Percentiles rank a stretch among this genome's conserved stretches.
phyloP scores from a whole-genome alignment of 2,113 vertebrate species.

The Cyanistes caeruleus region DNA sequence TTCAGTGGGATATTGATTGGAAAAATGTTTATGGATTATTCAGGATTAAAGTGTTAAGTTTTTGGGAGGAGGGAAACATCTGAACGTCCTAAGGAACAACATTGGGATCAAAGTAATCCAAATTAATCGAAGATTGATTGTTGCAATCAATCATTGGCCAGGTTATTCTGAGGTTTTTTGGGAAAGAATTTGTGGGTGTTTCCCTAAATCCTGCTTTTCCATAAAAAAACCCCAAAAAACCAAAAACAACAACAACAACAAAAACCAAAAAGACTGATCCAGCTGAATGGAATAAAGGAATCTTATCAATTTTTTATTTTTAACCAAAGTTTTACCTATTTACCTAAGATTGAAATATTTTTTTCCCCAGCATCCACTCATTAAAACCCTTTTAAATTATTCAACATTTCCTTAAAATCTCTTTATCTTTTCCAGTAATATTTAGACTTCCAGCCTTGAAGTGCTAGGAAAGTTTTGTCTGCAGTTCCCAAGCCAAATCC shows the following conservation, averaged over 20 bases:
- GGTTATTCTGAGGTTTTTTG: not conserved
- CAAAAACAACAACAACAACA: too few species aligned
- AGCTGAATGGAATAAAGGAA: not conserved
- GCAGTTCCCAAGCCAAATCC: not conserved
- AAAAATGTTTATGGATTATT: conserved; percentile 49
- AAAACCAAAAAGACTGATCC: not conserved
- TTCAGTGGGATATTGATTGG: not conserved
- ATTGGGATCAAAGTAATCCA: not conserved
- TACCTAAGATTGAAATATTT: not conserved
- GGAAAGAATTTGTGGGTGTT: not conserved
- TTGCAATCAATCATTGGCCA: not conserved
- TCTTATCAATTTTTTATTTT: not conserved
- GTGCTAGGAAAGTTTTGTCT: not conserved
- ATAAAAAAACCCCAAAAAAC: not conserved
- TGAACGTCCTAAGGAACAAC: not conserved
- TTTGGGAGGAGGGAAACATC: not conserved
- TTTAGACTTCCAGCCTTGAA: not conserved
- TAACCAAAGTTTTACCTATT: not conserved
- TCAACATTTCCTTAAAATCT: not conserved
- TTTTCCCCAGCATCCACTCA: not conserved
- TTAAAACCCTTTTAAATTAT: not conserved
- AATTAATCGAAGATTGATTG: not conserved
- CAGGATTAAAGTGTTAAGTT: not conserved
- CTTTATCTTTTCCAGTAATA: not conserved
- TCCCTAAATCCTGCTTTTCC: not conserved